phyloP scores from a whole-genome alignment of 2,888 invertebrate species.

The Caenorhabditis sp. region DNA sequence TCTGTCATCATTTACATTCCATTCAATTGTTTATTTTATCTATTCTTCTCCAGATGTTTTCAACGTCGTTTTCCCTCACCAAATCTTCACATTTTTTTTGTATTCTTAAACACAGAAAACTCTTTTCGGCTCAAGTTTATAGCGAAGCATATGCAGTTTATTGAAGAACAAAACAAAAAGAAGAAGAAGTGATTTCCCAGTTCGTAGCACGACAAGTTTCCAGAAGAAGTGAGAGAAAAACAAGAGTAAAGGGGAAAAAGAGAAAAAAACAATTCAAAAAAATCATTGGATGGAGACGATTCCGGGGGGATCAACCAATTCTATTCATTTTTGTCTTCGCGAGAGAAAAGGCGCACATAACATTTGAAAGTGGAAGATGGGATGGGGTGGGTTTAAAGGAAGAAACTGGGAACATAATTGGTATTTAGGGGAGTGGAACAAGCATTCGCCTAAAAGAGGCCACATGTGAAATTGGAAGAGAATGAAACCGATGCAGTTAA shows the following conservation, averaged over 20 bases:
- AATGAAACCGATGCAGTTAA: slow-evolving; percentile 33
- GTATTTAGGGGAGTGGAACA: slow-evolving; percentile 32
- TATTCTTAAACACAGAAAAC: slow-evolving; percentile 6
- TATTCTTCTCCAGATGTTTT: slow-evolving; percentile 44
- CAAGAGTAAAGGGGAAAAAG: not conserved
- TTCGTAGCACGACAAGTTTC: slow-evolving; percentile 22
- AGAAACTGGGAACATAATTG: slow-evolving; percentile 20
- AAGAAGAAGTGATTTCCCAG: slow-evolving; percentile 50
- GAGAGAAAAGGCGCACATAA: slow-evolving; percentile 33
- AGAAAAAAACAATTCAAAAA: slow-evolving; percentile 7
- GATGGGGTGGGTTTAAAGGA: slow-evolving; percentile 4
- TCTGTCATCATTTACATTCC: slow-evolving; percentile 44
- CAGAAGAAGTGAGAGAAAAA: slow-evolving; percentile 33
- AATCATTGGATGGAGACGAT: slow-evolving; percentile 1
- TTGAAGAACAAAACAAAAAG: slow-evolving; percentile 48
- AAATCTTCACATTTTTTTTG: not conserved
- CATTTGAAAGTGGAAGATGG: slow-evolving; percentile 44
- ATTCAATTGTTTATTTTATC: slow-evolving; percentile 61
- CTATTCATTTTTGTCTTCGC: slow-evolving; percentile 23
- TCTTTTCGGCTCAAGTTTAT: slow-evolving; percentile 6
- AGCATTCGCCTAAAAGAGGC: slow-evolving; percentile 50
- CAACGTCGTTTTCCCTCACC: not conserved
- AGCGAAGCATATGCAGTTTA: slow-evolving; percentile 62
- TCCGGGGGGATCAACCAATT: slow-evolving; percentile 19
- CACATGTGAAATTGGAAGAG: slow-evolving; percentile 37